These are phyloP conservation scores for Podabrus alpinus DNA, from an alignment of 2,888 invertebrate genomes.

Conservation along the genomic window DNA sequence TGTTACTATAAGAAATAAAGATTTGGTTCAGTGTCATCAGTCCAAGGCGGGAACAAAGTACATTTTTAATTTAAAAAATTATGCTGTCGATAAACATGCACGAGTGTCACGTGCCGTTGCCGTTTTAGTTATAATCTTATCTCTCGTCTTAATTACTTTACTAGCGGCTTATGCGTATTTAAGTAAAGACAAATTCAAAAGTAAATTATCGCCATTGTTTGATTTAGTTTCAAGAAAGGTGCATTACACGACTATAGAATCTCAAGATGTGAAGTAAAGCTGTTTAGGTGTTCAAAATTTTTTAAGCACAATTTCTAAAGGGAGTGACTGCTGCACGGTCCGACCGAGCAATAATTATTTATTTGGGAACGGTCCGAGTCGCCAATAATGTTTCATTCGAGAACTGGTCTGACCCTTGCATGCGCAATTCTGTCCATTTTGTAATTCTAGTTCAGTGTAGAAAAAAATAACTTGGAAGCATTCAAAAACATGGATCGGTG, in stretches of 20 bases:
- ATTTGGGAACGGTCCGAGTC: too few relatives aligned
- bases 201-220: constrained; percentile 64
- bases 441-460: too few relatives aligned
- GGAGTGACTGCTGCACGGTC: too few relatives aligned
- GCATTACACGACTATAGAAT: constrained; percentile 70
- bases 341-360: too few relatives aligned
- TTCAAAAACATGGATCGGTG: too few relatives aligned
- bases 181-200: constrained; percentile 63
- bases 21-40: constrained; percentile 59
- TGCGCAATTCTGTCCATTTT: too few relatives aligned
- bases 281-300: not conserved
- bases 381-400: too few relatives aligned
- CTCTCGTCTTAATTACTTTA: constrained; percentile 60
- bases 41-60: constrained; percentile 45
- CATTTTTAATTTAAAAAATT: constrained; percentile 47
- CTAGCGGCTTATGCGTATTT: constrained; percentile 65
- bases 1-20: constrained; percentile 63
- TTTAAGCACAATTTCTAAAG: too few relatives aligned
- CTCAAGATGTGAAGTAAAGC: constrained; percentile 49
- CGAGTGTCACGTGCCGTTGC: constrained; percentile 53
- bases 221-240: constrained; percentile 71
- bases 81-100: constrained; percentile 46
- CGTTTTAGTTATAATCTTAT: constrained; percentile 60
- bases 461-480: too few relatives aligned
- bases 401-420: too few relatives aligned